phyloP scores from a whole-genome alignment of 2,113 vertebrate species.

The Piliocolobus tephrosceles region DNA sequence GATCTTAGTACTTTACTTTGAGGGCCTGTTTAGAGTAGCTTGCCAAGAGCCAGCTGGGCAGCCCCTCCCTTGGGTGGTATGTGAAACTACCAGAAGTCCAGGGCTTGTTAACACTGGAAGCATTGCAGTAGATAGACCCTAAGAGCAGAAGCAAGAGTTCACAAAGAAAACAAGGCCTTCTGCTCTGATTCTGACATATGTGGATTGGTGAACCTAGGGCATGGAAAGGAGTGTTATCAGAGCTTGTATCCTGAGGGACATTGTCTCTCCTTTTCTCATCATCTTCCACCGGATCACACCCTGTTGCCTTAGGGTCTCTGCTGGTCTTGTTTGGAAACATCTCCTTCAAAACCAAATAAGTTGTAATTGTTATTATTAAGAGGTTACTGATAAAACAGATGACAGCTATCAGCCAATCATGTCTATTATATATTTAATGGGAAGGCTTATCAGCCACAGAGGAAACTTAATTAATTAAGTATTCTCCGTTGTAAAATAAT shows the following conservation, averaged over 20 bases:
- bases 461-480: conserved; percentile 69
- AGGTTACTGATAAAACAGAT: conserved; percentile 53
- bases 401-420: conserved; percentile 64
- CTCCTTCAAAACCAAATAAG: conserved; percentile 49
- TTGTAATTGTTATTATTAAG: conserved; percentile 68
- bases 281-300: conserved; percentile 11
- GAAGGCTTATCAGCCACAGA: conserved; percentile 63
- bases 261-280: neutral
- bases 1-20: neutral
- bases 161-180: neutral
- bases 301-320: neutral
- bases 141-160: neutral
- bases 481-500: conserved; percentile 48
- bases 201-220: neutral
- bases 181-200: neutral
- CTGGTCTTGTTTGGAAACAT: conserved; percentile 49
- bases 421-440: conserved; percentile 55
- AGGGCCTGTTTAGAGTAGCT: neutral
- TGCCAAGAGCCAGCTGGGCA: neutral
- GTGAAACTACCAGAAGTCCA: neutral
- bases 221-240: neutral
- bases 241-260: neutral
- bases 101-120: neutral
- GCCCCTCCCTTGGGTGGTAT: neutral
- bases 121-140: neutral